Conservation (phyloP, 2,113 vertebrate species). For the Phalacrocorax aristotelis region DNA sequence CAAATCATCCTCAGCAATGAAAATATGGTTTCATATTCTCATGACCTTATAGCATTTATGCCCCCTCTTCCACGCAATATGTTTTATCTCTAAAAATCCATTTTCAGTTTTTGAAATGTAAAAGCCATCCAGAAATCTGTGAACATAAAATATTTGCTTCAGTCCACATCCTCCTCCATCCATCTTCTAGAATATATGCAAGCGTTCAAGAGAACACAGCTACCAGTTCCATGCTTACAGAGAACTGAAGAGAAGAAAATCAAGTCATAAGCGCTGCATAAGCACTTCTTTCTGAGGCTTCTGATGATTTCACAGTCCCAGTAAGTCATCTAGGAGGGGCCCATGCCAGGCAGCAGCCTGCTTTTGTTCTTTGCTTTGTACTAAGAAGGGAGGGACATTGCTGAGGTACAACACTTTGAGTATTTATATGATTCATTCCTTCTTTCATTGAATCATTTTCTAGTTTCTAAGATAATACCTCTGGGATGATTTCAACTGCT, state of each 20-base stretch:
- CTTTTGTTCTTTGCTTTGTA: constrained; percentile 68
- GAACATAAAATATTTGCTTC: background rate
- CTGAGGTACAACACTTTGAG: constrained; percentile 44
- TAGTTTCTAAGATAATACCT: constrained; percentile 47
- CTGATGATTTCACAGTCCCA: constrained; percentile 64
- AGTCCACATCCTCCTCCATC: background rate
- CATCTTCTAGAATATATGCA: background rate
- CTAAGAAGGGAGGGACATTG: constrained; percentile 66
- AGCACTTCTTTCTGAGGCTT: constrained; percentile 65
- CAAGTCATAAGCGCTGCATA: constrained; percentile 27
- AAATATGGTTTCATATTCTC: background rate
- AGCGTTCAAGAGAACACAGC: background rate
- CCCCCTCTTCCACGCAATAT: background rate
- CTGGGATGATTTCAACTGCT: constrained; percentile 36
- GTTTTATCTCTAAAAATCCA: background rate
- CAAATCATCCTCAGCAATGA: background rate
- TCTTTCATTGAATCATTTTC: constrained; percentile 58
- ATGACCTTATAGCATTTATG: background rate
- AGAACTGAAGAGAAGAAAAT: constrained; percentile 36
- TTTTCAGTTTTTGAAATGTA: background rate
- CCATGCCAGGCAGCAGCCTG: constrained; percentile 61
- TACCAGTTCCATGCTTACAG: background rate
- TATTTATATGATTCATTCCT: constrained; percentile 59
- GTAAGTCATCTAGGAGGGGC: constrained; percentile 71
- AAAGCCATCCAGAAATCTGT: background rate